Evolutionary conservation across 53 echinoderm and acorn worm species (phyloP), one percentile per base, ranked within the genome.

Genomic region (Luidia sarsii): DNA sequence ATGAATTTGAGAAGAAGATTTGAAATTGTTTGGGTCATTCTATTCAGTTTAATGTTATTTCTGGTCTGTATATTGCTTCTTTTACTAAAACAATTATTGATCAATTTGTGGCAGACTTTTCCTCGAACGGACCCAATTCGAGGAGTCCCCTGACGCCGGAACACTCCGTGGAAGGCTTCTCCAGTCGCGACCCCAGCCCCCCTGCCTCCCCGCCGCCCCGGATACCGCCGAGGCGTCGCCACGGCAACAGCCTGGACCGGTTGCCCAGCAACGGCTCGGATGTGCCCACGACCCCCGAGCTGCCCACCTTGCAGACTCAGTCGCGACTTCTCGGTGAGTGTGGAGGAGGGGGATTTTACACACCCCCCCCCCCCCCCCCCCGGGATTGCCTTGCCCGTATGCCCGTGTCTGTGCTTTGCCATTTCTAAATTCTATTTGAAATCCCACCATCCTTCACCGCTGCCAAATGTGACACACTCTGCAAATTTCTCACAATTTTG

Each of bases 81-180:
- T n/a, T n/a, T n/a, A n/a, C n/a, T n/a, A n/a, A n/a, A n/a, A n/a
- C n/a, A n/a, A n/a, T n/a, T n/a, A n/a, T n/a, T n/a, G n/a, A n/a
- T n/a, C n/a, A n/a, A n/a, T n/a, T n/a, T n/a, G n/a, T n/a, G 50
- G 14, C 55, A 71, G 70, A 59, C 43, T 61, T 39, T n/a, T 41
- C 67, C 10, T 14, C 83, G 55, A 83, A 75, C 23, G 68, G 88
- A 39, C 77, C 83, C 83, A 84, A 64, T 33, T 86, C 86, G 33
- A 57, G 87, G 69, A 90, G 90, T 53, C 90, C 90, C 7, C 83
- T 82, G 24, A 86, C 90, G 0, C 87, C 90, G 18, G 90, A 86
- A 65, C 75, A 86, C 35, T 90, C 90, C 21, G 79, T 55, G 27
- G 90, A 86, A 22, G 90, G 90, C 0, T 70, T 86, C 37, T 86